These are phyloP conservation scores for Eumacrocentrus americanus DNA, from an alignment of 2,888 invertebrate species.

Conservation along the genomic window DNA sequence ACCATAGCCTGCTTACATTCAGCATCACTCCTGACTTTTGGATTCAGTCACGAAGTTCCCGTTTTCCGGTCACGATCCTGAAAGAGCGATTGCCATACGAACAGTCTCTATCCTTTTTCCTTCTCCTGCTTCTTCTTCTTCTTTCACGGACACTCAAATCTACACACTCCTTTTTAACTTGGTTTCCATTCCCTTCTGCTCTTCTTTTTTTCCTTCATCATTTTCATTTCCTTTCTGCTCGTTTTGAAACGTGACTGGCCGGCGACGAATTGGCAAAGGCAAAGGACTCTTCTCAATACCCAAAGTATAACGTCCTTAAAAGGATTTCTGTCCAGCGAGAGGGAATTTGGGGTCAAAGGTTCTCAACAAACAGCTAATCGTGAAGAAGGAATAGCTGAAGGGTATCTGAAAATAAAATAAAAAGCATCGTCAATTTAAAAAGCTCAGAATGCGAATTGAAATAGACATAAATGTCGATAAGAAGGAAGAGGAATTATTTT, in stretches of 20 bases:
- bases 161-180: conserved; percentile 30
- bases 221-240: conserved; percentile 12
- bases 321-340: conserved; percentile 2
- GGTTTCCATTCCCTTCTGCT: conserved; percentile 29
- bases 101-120: conserved; percentile 21
- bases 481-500: too few relatives aligned
- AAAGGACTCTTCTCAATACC: conserved; percentile 14
- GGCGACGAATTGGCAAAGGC: not conserved
- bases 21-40: conserved; percentile 13
- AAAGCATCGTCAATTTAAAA: not conserved
- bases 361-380: conserved; percentile 17
- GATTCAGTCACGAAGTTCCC: conserved; percentile 35
- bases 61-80: conserved; percentile 42
- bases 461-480: too few relatives aligned
- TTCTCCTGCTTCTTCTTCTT: conserved; percentile 19
- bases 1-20: not conserved
- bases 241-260: conserved; percentile 33
- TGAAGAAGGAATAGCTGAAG: not conserved
- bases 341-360: not conserved
- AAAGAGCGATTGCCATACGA: conserved; percentile 37
- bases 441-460: too few relatives aligned
- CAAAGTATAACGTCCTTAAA: conserved; percentile 11
- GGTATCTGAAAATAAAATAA: not conserved
- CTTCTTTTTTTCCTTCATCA: conserved; percentile 9
- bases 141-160: conserved; percentile 27